phyloP scores from a whole-genome alignment of 2,113 vertebrate species.

The Mesitornis unicolor region DNA sequence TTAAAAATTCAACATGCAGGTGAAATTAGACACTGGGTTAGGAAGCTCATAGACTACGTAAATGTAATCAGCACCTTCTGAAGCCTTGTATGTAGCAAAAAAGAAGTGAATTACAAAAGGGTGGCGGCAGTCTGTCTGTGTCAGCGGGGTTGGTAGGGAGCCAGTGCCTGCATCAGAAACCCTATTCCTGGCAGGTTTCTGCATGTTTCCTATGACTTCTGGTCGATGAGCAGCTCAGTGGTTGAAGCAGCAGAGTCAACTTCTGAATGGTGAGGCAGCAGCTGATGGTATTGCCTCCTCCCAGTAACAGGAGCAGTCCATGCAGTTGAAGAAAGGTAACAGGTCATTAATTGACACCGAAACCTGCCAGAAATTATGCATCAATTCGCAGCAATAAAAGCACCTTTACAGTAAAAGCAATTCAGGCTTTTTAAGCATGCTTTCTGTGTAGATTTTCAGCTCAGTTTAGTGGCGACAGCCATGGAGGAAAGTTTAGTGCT shows the following conservation, averaged over 20 bases:
- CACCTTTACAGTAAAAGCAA: background rate
- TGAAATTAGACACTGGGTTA: constrained; percentile 31
- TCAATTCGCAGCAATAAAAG: background rate
- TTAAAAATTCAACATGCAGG: constrained; percentile 24
- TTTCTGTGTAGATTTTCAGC: background rate
- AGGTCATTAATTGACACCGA: background rate
- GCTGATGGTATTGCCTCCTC: background rate
- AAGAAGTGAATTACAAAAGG: background rate
- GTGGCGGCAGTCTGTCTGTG: constrained; percentile 37
- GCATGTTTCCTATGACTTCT: background rate
- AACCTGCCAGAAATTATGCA: background rate
- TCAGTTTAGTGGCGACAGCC: background rate
- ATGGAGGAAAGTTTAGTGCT: background rate
- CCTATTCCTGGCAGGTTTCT: constrained; percentile 12
- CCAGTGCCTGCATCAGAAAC: background rate
- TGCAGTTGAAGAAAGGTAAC: background rate
- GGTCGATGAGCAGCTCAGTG: background rate
- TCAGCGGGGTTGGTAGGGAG: background rate
- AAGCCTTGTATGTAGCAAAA: background rate
- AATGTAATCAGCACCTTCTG: background rate
- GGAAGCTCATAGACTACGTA: background rate
- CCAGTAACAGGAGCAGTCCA: background rate
- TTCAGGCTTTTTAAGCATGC: background rate
- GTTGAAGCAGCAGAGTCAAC: background rate
- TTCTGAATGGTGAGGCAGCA: background rate